Evolutionary conservation across 2,888 invertebrate genomes (phyloP).

Genomic region (Hylaea fasciaria): DNA sequence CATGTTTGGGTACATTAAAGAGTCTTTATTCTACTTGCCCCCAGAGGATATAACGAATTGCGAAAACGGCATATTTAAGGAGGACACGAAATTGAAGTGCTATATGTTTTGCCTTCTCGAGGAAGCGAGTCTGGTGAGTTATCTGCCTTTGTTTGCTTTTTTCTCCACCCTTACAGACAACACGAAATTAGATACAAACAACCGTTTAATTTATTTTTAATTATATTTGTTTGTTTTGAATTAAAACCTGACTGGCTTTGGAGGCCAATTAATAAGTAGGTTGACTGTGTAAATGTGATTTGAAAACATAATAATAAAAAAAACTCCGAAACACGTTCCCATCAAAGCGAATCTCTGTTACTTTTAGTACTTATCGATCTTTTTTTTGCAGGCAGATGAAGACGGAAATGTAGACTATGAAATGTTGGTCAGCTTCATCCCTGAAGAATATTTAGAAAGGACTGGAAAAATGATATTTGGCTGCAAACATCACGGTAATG

Average conservation of each 20-base stretch:
- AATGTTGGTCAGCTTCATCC: constrained; percentile 77
- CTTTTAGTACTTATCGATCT: neutral
- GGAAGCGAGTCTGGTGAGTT: constrained; percentile 81
- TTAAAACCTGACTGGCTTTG: constrained; percentile 43
- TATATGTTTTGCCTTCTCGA: constrained; percentile 83
- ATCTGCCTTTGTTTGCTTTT: constrained; percentile 66
- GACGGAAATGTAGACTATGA: constrained; percentile 76
- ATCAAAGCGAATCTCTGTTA: neutral
- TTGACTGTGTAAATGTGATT: constrained; percentile 8
- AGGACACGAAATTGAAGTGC: constrained; percentile 82
- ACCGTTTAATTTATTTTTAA: constrained; percentile 66
- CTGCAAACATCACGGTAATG: constrained; percentile 73
- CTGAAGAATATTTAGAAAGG: constrained; percentile 72
- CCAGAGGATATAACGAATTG: constrained; percentile 83
- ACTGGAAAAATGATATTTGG: constrained; percentile 70
- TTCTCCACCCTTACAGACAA: constrained; percentile 55
- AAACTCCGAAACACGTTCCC: no score
- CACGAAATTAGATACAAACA: constrained; percentile 66
- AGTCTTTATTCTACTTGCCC: constrained; percentile 76
- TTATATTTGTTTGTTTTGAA: constrained; percentile 55
- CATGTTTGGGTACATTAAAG: constrained; percentile 72
- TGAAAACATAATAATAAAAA: constrained; percentile 1
- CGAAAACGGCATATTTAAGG: constrained; percentile 84
- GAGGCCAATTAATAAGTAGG: constrained; percentile 7
- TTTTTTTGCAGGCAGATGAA: constrained; percentile 69